Evolutionary conservation across 1,140 invertebrate species (phyloP), one percentile per base, ranked within the genome.

Genomic region (Melanaphis sacchari): DNA sequence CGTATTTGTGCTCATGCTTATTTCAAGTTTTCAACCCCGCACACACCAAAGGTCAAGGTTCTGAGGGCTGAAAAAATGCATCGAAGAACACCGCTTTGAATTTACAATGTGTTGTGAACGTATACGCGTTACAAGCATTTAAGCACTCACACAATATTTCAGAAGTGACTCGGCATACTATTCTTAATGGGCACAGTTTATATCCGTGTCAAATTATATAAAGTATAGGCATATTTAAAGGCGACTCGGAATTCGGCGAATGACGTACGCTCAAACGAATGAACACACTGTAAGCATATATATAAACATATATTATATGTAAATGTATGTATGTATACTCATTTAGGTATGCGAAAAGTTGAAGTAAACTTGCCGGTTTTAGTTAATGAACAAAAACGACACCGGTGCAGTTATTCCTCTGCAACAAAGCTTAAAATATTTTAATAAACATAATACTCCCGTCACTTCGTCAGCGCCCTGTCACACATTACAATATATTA

Each of bases 351-450:
- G n/a, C 31, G 31, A 22, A 49, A 49, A 87, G 31, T 87, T 49
- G 6, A 2, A 46, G 18, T 36, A 87, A 87, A 87, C 85, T 87
- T 36, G 59, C 31, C 31, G 43, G 43, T 87, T n/a, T 49, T 22
- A 87, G 18, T 87, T 87, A 36, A 87, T 87, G 85, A 87, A 87
- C 43, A 87, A 46, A 87, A 87, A 87, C n/a, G 31, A 6, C 41
- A 36, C 85, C 1, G 85, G 41, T 87, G 31, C n/a, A n/a, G 40
- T 66, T 66, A 66, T 66, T 66, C 41, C 41, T 87, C 41, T 0
- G 26, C 84, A 31, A 18, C 84, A 31, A 18, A 31, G 85, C 31
- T 87, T 49, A 49, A 87, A 46, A 87, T 36, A 46, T 46, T 46
- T 87, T 46, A 87, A 87, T 43, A 87, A 43, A 43, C 41, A n/a